Base-by-base conservation (phyloP, 2,797 vertebrate genomes). In the Caiman crocodilus region DNA sequence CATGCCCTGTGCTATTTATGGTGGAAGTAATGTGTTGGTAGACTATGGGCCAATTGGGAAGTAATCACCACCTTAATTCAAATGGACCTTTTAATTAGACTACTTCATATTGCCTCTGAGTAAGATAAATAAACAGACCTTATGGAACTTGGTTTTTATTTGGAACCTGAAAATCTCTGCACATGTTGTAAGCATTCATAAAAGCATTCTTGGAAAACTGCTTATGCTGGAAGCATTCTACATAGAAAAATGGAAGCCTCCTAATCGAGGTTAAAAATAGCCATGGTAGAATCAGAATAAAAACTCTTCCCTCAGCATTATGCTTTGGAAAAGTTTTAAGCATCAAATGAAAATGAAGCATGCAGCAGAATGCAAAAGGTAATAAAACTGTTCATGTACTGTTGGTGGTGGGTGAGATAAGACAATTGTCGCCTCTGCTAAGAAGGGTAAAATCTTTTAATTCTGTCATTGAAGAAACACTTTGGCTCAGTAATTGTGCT, bases 331-430 rank as follows among this genome's bases (percentile, higher is more conserved):
- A 92, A 85, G 18, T 90, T 92, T 82, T n/a, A 79, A 93, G 90
- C 57, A 50, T 79, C 90, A 93, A 69, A 69, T 69, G 21, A 35
- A 69, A 35, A 50, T 79, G 84, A 92, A 73, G 21, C 18, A 59
- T 90, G 26, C 2, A 42, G 18, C 14, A 88, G 57, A 94, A 87
- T 94, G 91, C 89, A 83, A 88, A 85, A 82, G 69, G 82, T 93
- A 82, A 87, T 94, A 84, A 95, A 96, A 94, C n/a, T 94, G 89
- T 76, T 90, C 87, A 69, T 30, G 14, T 89, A 77, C 50, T 94
- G 92, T 82, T 85, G 73, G 85, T 77, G 42, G 86, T 82, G 88
- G 78, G 76, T 8, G 18, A 94, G 65, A 69, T 75, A 92, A 91
- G 82, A 84, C 82, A 87, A 75, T 63, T 86, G 21, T 67, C 88